Evolutionary conservation across 1,140 invertebrate genomes (phyloP).

Genomic region (Tetranychus cinnabarinus): DNA sequence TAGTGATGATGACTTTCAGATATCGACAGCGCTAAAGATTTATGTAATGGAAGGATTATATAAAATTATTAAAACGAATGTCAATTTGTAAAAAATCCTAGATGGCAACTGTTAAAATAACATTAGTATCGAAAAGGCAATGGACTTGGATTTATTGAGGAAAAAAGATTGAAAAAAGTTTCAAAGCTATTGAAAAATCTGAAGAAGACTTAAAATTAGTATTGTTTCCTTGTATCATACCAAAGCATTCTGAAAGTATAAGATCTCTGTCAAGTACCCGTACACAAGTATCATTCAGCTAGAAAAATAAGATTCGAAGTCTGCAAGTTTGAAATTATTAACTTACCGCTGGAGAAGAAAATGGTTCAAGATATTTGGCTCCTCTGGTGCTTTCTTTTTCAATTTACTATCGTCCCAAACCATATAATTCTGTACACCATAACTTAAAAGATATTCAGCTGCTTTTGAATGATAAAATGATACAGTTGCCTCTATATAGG

Average conservation of each 20-base stretch:
- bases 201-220: conserved; percentile 44
- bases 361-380: conserved; percentile 75
- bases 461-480: conserved; percentile 80
- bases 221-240: conserved; percentile 77
- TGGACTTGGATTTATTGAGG: conserved; percentile 14
- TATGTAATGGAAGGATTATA: too few relatives aligned
- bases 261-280: conserved; percentile 71
- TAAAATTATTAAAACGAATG: too few relatives aligned
- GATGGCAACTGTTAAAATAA: too few relatives aligned
- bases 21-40: too few relatives aligned
- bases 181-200: neutral
- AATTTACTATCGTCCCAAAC: conserved; percentile 81
- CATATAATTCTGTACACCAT: conserved; percentile 89
- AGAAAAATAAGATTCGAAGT: conserved; percentile 4
- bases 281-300: conserved; percentile 73
- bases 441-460: conserved; percentile 61
- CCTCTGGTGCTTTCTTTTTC: conserved; percentile 76
- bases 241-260: conserved; percentile 75
- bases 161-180: neutral
- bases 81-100: too few relatives aligned
- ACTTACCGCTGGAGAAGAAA: conserved; percentile 37
- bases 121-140: neutral
- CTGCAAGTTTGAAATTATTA: conserved; percentile 3
- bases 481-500: conserved; percentile 78
- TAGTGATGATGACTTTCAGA: too few relatives aligned